Percentiles rank a stretch among this genome's conserved stretches.
phyloP scores from a whole-genome alignment of 2,888 invertebrate genomes.

The Ferrisia virgata region DNA sequence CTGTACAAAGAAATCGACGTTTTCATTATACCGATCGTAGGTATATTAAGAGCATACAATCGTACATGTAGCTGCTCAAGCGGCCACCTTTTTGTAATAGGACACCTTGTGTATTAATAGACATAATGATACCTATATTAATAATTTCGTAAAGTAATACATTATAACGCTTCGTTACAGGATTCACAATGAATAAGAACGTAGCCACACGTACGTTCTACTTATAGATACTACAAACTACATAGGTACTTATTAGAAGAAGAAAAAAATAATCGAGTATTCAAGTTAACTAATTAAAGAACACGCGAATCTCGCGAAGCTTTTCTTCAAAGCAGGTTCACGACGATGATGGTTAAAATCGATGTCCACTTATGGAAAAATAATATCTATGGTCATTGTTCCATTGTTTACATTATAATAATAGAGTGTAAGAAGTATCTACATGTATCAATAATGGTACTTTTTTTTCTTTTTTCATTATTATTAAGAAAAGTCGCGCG shows the following conservation, averaged over 20 bases:
- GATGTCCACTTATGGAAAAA: not conserved
- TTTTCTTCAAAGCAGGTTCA: not conserved
- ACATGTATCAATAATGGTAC: too few species aligned
- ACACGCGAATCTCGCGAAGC: not conserved
- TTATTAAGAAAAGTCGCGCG: slow-evolving; percentile 15
- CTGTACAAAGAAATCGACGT: too few species aligned
- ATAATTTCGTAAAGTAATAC: not conserved
- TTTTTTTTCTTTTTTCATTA: not conserved
- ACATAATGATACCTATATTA: too few species aligned
- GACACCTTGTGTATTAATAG: too few species aligned
- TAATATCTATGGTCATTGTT: slow-evolving; percentile 19
- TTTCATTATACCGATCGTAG: too few species aligned
- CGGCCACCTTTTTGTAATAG: too few species aligned
- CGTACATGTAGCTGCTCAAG: too few species aligned
- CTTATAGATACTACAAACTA: too few species aligned
- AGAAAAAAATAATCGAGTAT: not conserved
- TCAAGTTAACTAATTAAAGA: slow-evolving; percentile 1
- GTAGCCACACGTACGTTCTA: not conserved
- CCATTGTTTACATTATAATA: slow-evolving; percentile 14
- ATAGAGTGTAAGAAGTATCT: not conserved
- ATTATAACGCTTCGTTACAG: not conserved
- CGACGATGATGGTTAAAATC: not conserved
- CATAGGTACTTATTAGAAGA: not conserved
- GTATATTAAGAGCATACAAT: too few species aligned
- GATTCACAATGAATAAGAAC: not conserved